phyloP scores from a whole-genome alignment of 2,797 vertebrate genomes.

The Gymnopithys bicolor region DNA sequence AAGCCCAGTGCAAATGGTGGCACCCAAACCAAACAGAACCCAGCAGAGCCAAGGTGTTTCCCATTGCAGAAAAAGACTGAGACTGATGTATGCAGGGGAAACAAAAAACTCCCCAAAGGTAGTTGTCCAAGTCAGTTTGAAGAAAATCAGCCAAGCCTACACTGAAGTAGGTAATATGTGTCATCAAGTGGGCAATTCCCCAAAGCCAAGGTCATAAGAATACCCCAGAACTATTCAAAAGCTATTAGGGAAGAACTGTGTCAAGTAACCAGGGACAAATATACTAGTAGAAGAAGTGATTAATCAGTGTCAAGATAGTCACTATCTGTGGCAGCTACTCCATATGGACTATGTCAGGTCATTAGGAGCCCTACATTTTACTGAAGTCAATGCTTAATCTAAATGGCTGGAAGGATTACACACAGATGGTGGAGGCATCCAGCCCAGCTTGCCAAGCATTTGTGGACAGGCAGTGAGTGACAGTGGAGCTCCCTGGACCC shows the following conservation, averaged over 20 bases:
- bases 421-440: constrained; percentile 39
- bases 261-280: constrained; percentile 59
- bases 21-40: not conserved
- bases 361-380: constrained; percentile 52
- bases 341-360: constrained; percentile 50
- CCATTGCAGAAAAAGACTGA: not conserved
- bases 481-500: not conserved
- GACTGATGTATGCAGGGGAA: not conserved
- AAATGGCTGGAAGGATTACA: constrained; percentile 29
- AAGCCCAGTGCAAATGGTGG: not conserved
- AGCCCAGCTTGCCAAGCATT: not conserved
- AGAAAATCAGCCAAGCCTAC: not conserved
- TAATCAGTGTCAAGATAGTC: constrained; percentile 63
- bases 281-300: constrained; percentile 34
- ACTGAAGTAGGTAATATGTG: not conserved
- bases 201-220: constrained; percentile 29
- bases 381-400: constrained; percentile 26
- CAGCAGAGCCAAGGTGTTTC: not conserved
- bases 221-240: constrained; percentile 49
- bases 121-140: not conserved
- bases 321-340: constrained; percentile 62
- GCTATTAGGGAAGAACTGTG: constrained; percentile 69
- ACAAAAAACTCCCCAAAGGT: not conserved
- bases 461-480: not conserved
- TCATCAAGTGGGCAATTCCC: constrained; percentile 29